Base-by-base conservation (phyloP, 30 jellyfish, hydroid and myxozoan genomes). In the Pelagia noctiluca region DNA sequence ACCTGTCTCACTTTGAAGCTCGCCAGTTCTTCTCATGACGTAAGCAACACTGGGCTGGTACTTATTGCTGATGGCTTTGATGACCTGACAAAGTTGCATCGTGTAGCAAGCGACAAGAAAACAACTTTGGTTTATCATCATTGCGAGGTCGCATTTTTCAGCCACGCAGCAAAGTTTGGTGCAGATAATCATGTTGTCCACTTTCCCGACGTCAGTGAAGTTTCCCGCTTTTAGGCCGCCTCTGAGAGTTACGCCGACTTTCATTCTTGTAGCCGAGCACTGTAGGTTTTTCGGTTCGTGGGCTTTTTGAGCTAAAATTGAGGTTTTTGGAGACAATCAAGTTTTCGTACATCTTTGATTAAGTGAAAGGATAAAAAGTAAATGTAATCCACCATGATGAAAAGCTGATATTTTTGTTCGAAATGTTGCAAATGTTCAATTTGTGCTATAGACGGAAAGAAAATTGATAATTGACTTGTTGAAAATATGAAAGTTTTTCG, bases 141-240 rank as follows among this genome's bases (percentile, higher is more conserved):
- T 60, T 2, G 98, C 98, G 12, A 93, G 67, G 75, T 93, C 97
- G 47, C 98, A 93, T 76, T 75, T 88, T 49, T 82, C 91, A 28
- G 97, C 89, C 22, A 82, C 96, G 42, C 98, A 93, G 71, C 98
- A 93, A 24, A 93, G 86, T 42, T 87, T 88, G 10, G 96, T 75
- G 76, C 98, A 93, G 62, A 84, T 69, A 23, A 87, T 86, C 96
- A 93, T 87, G 50, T 72, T 79, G 46, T 76, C 96, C 23, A 87
- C 96, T 75, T 63, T 88, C 34, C 98, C 98, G 24, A 87, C 97
- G 63, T 93, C 96, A 3, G 98, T 93, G 82, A 87, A 93, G 71
- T 93, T 93, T 16, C 98, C 98, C 0, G 98, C 93, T 38, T 86
- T 72, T 35, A 93, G 74, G 69, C 98, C 98, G 42, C 98, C 98